These are phyloP conservation scores for Clarias gariepinus DNA, from an alignment of 2,113 vertebrate species.

Conservation along the genomic window DNA sequence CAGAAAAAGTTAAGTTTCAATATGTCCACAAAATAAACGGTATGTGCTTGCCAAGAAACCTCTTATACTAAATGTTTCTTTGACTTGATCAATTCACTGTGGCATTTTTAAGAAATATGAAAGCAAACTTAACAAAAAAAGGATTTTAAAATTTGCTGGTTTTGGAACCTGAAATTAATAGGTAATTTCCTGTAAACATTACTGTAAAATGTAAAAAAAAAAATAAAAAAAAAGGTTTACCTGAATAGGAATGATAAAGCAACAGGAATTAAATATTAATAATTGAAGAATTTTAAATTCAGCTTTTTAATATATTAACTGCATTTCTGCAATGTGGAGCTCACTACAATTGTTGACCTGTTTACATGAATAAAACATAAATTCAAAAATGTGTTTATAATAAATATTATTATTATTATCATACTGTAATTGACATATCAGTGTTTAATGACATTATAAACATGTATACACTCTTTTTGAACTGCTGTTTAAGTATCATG, in stretches of 20 bases:
- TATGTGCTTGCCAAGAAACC: not conserved
- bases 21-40: not conserved
- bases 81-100: not conserved
- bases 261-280: not conserved
- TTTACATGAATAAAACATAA: not conserved
- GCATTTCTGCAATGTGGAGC: not conserved
- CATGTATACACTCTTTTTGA: not conserved
- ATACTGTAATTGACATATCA: not conserved
- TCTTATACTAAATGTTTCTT: too few species aligned
- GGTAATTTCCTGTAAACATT: not conserved
- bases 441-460: not conserved
- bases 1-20: not conserved
- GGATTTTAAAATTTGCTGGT: not conserved
- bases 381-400: too few species aligned
- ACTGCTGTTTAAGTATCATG: not conserved
- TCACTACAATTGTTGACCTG: not conserved
- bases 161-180: not conserved
- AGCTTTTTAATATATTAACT: not conserved
- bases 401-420: too few species aligned
- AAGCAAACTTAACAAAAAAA: not conserved
- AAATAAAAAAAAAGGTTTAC: too few species aligned
- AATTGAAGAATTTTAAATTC: not conserved
- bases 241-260: not conserved
- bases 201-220: too few species aligned
- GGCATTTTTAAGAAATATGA: not conserved